A percentile compares a stretch with the other conserved stretches of the same genome.
These are phyloP conservation scores for Pinna nobilis DNA, from an alignment of 1,140 invertebrate genomes.

Conservation along the genomic window DNA sequence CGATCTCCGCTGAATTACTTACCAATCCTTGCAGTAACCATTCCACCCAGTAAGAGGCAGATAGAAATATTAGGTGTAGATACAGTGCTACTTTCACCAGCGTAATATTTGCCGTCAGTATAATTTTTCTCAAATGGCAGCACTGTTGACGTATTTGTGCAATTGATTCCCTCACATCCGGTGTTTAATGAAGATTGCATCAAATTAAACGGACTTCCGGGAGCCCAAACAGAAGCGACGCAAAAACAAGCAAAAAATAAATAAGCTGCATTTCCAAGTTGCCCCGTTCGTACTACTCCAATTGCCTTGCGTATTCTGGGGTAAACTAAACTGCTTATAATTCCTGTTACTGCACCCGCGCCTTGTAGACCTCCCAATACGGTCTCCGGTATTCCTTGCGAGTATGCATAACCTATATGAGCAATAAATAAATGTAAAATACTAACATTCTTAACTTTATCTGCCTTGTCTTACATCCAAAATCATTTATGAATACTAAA, in stretches of 20 bases:
- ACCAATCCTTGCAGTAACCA: slow-evolving; percentile 76
- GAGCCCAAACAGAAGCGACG: slow-evolving; percentile 77
- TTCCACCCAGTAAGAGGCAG: slow-evolving; percentile 73
- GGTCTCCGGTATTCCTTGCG: slow-evolving; percentile 75
- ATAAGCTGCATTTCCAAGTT: slow-evolving; percentile 69
- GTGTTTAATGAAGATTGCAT: neutral
- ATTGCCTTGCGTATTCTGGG: slow-evolving; percentile 69
- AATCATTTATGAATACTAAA: neutral
- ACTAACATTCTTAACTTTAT: neutral
- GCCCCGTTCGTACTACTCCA: slow-evolving; percentile 72
- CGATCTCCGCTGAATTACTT: slow-evolving; percentile 40
- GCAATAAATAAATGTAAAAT: neutral
- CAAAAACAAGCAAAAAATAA: slow-evolving; percentile 74
- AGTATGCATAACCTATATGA: slow-evolving; percentile 74
- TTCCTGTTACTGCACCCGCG: slow-evolving; percentile 74
- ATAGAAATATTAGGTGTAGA: slow-evolving; percentile 62
- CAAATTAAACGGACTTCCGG: slow-evolving; percentile 77
- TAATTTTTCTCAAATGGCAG: neutral
- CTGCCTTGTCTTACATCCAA: neutral
- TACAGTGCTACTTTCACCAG: neutral
- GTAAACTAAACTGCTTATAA: slow-evolving; percentile 75
- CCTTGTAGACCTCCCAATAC: slow-evolving; percentile 74
- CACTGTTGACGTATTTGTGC: no score
- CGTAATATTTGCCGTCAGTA: no score
- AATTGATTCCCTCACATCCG: neutral